Evolutionary conservation across 2,797 vertebrate species (phyloP).

Genomic region (Hippocampus kuda): DNA sequence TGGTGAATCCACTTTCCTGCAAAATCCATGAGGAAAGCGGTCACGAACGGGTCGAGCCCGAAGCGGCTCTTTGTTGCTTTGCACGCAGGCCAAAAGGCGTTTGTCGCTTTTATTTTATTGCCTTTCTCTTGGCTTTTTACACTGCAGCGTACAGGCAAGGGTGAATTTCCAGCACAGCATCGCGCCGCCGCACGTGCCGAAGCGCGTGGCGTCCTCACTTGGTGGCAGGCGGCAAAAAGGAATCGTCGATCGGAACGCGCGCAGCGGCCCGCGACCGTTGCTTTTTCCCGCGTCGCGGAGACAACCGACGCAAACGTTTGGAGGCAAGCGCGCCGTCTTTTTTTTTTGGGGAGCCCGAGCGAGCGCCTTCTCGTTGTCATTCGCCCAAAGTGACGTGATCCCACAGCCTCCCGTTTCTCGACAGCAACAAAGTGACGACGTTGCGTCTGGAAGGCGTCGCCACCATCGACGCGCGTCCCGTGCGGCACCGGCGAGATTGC

Average conservation of each 20-base stretch:
- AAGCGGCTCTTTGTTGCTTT: neutral
- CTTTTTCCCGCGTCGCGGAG: too few relatives aligned
- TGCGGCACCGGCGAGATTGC: constrained; percentile 6
- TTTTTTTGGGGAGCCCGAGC: neutral
- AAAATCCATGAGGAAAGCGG: too few relatives aligned
- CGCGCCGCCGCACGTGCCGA: neutral
- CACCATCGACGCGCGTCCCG: neutral
- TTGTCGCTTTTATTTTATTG: fast-evolving
- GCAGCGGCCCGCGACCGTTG: too few relatives aligned
- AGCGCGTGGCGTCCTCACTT: neutral
- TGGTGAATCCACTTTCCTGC: too few relatives aligned
- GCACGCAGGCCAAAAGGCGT: too few relatives aligned
- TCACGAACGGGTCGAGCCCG: too few relatives aligned
- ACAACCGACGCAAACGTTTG: neutral
- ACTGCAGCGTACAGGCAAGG: neutral
- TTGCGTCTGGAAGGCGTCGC: too few relatives aligned
- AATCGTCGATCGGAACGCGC: neutral
- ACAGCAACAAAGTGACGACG: too few relatives aligned
- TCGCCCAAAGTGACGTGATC: neutral
- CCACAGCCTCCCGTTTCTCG: neutral
- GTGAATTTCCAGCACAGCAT: neutral
- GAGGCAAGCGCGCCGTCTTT: neutral
- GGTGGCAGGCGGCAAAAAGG: neutral
- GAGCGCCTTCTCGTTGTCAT: neutral
- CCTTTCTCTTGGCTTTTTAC: neutral